Base-by-base conservation (phyloP, 1,140 invertebrate species). In the Drosophila sp. region DNA sequence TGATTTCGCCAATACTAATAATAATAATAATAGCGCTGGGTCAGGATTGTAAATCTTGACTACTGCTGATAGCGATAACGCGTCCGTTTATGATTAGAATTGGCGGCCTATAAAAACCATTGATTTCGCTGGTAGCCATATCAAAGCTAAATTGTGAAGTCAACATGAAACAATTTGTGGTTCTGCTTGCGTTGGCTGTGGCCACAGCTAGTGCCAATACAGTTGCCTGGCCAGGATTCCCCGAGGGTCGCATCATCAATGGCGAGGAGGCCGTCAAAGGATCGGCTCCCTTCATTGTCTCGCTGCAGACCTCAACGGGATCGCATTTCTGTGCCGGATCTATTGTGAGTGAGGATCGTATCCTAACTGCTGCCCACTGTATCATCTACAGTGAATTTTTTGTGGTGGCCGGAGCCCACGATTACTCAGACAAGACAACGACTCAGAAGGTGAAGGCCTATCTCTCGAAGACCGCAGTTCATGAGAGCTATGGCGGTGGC, bases 401-500 rank as follows among this genome's bases (percentile, higher is more conserved):
- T 1, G 54, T 80, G 2, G 76, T 89, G 10, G 79, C 33, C 32
- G 91, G 82, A 6, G 41, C 72, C 56, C 94, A 95, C 78, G 60
- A 35, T 0, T 74, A 92, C 3, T 17, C 65, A 2, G 92, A 93
- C 3, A 68, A 61, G 1, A 40, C 90, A 0, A 32, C 67, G 1
- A 72, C 66, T 4, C 90, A 91, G 72, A 11, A 77, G n/a, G 74
- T 76, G 1, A 0, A 55, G 23, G 79, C 55, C 10, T 62, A 23
- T 69, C 82, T 50, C 17, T 25, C n/a, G 0, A 55, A 78, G 0
- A 74, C 68, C 44, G 77, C 92, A 7, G 57, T 93, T 0, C 94
- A 95, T 72, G 90, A 93, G 8, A 69, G 87, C 0, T 95, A 94
- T 69, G 29, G 58, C 27, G 93, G 93, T 38, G 92, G 92, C 25